These are phyloP conservation scores for Eristalinus sepulchralis DNA, from an alignment of 2,888 invertebrate genomes.

Conservation along the genomic window DNA sequence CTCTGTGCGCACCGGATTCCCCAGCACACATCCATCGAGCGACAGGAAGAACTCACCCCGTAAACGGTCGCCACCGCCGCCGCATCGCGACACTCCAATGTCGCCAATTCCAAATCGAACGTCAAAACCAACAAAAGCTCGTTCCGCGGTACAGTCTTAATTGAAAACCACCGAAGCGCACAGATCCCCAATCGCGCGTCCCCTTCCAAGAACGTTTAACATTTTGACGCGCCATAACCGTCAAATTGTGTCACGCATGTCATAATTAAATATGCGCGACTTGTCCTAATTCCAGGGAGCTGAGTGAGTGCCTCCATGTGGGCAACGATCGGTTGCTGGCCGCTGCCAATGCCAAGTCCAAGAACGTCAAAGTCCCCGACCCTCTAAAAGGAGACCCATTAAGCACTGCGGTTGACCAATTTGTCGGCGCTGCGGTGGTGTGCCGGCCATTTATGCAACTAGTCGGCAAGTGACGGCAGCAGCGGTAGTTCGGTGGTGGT, in stretches of 20 bases:
- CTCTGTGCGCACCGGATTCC: slow-evolving; percentile 30
- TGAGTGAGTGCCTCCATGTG: slow-evolving; percentile 2
- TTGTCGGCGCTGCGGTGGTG: slow-evolving; percentile 54
- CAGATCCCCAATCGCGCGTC: slow-evolving; percentile 37
- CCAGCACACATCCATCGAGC: slow-evolving; percentile 35
- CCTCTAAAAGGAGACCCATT: slow-evolving; percentile 46
- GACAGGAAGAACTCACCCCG: slow-evolving; percentile 64
- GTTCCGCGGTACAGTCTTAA: slow-evolving; percentile 22
- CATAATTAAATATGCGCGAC: slow-evolving; percentile 68
- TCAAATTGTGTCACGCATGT: slow-evolving; percentile 71
- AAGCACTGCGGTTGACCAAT: slow-evolving; percentile 35
- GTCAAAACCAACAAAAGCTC: slow-evolving; percentile 11
- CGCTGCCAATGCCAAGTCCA: slow-evolving; percentile 67
- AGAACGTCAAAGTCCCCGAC: slow-evolving; percentile 38
- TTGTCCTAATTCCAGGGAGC: slow-evolving; percentile 64
- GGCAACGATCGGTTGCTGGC: slow-evolving; percentile 44
- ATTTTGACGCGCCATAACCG: slow-evolving; percentile 61
- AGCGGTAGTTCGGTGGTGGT: not conserved
- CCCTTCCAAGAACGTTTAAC: slow-evolving; percentile 68
- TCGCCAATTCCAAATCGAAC: slow-evolving; percentile 28
- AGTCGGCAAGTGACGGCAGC: slow-evolving; percentile 1
- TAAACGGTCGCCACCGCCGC: slow-evolving; percentile 37
- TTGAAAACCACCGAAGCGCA: slow-evolving; percentile 53
- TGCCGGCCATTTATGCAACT: slow-evolving; percentile 54
- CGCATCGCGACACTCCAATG: slow-evolving; percentile 24